phyloP scores from a whole-genome alignment of 2,113 vertebrate species.

The Odontophorus gujanensis region DNA sequence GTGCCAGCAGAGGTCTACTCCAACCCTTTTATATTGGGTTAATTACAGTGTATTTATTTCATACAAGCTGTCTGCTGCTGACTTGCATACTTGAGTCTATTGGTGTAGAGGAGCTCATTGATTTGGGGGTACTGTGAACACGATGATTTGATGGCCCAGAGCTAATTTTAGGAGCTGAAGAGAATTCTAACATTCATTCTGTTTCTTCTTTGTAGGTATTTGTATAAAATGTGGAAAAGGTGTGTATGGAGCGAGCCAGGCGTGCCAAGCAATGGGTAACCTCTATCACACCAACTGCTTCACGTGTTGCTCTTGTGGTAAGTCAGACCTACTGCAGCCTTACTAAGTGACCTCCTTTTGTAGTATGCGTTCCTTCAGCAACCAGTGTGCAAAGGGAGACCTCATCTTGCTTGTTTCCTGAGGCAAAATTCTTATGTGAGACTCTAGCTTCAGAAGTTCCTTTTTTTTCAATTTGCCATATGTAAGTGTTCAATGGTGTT shows the following conservation, averaged over 20 bases:
- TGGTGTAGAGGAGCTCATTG: not conserved
- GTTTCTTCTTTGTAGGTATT: conserved; percentile 83
- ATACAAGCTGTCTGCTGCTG: not conserved
- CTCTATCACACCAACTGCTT: conserved; percentile 98
- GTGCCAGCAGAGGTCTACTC: not conserved
- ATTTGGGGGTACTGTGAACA: not conserved
- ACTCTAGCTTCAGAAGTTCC: not conserved
- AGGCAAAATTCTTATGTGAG: not conserved
- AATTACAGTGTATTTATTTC: not conserved
- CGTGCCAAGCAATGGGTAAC: conserved; percentile 98
- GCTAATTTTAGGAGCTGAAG: not conserved
- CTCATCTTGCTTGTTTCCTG: not conserved
- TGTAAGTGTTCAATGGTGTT: conserved; percentile 25
- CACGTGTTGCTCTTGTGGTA: conserved; percentile 97
- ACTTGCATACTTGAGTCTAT: not conserved
- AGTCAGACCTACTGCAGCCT: conserved; percentile 59
- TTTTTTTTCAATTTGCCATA: not conserved
- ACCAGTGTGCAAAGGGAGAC: not conserved
- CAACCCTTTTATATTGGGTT: not conserved
- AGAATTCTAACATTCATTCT: conserved; percentile 21
- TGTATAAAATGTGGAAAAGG: conserved; percentile 98
- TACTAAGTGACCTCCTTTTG: not conserved
- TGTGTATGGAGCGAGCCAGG: conserved; percentile 96
- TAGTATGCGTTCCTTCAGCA: not conserved
- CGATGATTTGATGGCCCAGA: fast-evolving